Evolutionary conservation across 2,888 invertebrate genomes (phyloP).

Genomic region (Campoplex nolae): DNA sequence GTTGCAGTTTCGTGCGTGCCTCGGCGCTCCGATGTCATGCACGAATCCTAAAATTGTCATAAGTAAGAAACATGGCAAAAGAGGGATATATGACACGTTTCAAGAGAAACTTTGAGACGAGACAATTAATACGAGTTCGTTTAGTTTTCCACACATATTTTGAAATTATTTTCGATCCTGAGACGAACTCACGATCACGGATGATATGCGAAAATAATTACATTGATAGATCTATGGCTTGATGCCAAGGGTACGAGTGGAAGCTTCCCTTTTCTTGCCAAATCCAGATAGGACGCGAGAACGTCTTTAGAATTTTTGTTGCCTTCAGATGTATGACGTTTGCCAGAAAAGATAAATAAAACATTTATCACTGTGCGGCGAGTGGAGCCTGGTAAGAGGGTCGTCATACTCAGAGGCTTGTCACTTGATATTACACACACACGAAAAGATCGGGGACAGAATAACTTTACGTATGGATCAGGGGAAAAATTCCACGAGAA

Average conservation of each 20-base stretch:
- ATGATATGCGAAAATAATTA: slow-evolving; percentile 79
- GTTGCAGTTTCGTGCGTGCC: background rate
- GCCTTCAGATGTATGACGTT: slow-evolving; percentile 75
- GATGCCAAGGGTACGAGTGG: slow-evolving; percentile 72
- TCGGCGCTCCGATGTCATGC: background rate
- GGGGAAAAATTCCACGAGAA: background rate
- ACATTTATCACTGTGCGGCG: slow-evolving; percentile 59
- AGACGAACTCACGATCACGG: slow-evolving; percentile 32
- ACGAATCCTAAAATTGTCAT: slow-evolving; percentile 6
- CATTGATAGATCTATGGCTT: slow-evolving; percentile 79
- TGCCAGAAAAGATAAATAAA: slow-evolving; percentile 68
- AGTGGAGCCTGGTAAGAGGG: slow-evolving; percentile 6
- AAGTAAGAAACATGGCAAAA: background rate
- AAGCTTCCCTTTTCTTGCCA: slow-evolving; percentile 70
- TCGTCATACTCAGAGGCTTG: slow-evolving; percentile 36
- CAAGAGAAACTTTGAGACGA: background rate
- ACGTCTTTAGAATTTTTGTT: slow-evolving; percentile 72
- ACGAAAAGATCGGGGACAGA: background rate
- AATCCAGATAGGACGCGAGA: slow-evolving; percentile 77
- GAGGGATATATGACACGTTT: background rate
- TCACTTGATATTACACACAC: slow-evolving; percentile 26
- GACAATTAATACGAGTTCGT: background rate
- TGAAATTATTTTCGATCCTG: slow-evolving; percentile 17
- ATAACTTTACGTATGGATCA: slow-evolving; percentile 11
- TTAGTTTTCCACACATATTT: background rate